Conservation (phyloP, 2,797 vertebrate species). For the Tenualosa thibaudeaui region DNA sequence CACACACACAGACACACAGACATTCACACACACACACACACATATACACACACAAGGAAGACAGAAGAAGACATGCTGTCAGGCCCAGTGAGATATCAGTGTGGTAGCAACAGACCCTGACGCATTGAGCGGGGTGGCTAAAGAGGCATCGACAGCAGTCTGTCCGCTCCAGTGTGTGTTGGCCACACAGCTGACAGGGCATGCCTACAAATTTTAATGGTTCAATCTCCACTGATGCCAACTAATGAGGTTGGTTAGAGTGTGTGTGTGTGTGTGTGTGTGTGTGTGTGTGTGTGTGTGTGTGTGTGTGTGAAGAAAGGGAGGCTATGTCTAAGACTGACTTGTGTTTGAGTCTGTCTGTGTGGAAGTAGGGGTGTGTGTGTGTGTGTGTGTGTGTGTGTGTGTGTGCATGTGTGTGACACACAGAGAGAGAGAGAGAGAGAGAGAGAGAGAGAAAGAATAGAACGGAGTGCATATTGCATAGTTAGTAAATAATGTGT, state of each 20-base stretch:
- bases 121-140: constrained; percentile 38
- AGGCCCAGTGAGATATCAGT: constrained; percentile 51
- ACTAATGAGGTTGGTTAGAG: constrained; percentile 31
- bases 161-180: constrained; percentile 49
- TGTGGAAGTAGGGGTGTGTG: background rate
- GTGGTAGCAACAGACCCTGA: constrained; percentile 47
- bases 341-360: background rate
- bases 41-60: background rate
- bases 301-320: background rate
- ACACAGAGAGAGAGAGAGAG: background rate
- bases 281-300: constrained; percentile 7
- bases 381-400: background rate
- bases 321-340: background rate
- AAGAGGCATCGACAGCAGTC: constrained; percentile 45
- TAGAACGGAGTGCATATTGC: background rate
- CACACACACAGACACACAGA: background rate
- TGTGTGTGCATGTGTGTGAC: background rate
- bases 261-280: constrained; percentile 14
- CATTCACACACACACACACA: background rate
- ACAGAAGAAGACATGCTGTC: constrained; percentile 37
- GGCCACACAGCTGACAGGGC: constrained; percentile 47
- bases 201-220: constrained; percentile 52
- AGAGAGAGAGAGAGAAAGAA: background rate
- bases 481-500: background rate
- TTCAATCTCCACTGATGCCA: constrained; percentile 53